Evolutionary conservation across 1,140 invertebrate species (phyloP).

Genomic region (Nymphalis io): DNA sequence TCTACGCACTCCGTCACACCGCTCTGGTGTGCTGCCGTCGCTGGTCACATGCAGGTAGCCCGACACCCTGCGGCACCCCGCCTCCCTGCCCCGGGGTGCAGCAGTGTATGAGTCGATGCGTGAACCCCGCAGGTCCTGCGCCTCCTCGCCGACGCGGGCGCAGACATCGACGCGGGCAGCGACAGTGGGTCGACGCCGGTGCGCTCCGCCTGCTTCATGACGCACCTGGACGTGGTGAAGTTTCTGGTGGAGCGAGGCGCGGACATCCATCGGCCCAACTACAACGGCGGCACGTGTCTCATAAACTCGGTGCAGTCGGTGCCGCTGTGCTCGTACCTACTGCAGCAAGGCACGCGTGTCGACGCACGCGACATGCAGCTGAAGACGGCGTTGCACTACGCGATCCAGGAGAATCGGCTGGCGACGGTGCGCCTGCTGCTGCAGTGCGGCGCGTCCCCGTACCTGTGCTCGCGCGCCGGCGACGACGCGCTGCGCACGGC

Average conservation of each 20-base stretch:
- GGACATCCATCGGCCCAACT: constrained; percentile 92
- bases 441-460: constrained; percentile 89
- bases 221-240: constrained; percentile 87
- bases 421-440: constrained; percentile 92
- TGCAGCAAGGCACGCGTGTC: constrained; percentile 88
- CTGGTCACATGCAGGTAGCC: constrained; percentile 87
- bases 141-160: constrained; percentile 89
- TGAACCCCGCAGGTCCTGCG: constrained; percentile 88
- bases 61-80: constrained; percentile 79
- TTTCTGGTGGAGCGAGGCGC: constrained; percentile 92
- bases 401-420: constrained; percentile 92
- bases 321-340: constrained; percentile 89
- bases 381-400: constrained; percentile 96
- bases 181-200: constrained; percentile 95
- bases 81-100: constrained; percentile 87
- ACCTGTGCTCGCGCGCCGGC: constrained; percentile 88
- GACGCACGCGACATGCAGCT: constrained; percentile 94
- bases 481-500: constrained; percentile 96
- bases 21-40: constrained; percentile 96
- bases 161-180: constrained; percentile 91
- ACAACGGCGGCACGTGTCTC: constrained; percentile 95
- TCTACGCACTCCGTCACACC: constrained; percentile 91
- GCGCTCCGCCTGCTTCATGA: constrained; percentile 96
- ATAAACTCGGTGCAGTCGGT: constrained; percentile 96
- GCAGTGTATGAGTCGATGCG: constrained; percentile 92